These are phyloP conservation scores for Montipora efflorescens DNA, from an alignment of 64 coral and sea anemone genomes.

Conservation along the genomic window DNA sequence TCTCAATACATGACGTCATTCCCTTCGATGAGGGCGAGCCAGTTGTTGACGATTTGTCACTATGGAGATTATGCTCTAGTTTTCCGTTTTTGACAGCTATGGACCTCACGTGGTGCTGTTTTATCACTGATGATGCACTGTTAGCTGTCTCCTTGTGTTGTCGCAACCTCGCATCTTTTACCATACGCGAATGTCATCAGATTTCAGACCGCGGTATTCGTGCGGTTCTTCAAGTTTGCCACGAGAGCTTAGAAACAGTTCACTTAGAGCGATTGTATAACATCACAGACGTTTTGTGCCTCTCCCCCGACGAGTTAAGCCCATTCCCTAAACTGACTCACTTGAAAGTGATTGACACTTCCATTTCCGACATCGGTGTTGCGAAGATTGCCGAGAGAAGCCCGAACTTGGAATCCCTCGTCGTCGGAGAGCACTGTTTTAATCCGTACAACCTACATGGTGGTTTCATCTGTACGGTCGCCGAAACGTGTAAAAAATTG, in stretches of 20 bases:
- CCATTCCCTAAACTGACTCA: constrained; percentile 48
- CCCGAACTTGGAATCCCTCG: constrained; percentile 59
- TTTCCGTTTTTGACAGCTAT: constrained; percentile 72
- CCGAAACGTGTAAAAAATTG: constrained; percentile 64
- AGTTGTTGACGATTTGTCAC: constrained; percentile 64
- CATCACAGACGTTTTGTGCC: constrained; percentile 55
- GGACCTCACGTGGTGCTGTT: constrained; percentile 87
- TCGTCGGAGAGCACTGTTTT: constrained; percentile 74
- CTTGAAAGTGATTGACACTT: constrained; percentile 75
- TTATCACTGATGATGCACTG: constrained; percentile 81
- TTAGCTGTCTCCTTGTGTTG: constrained; percentile 64
- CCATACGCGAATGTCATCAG: constrained; percentile 77
- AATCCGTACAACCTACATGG: constrained; percentile 77
- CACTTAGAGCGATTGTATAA: constrained; percentile 75
- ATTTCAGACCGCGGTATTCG: constrained; percentile 80
- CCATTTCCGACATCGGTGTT: constrained; percentile 74
- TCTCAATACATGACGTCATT: constrained; percentile 80
- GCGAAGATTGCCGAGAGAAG: constrained; percentile 67
- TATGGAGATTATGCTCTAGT: constrained; percentile 61
- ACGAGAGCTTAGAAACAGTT: constrained; percentile 24
- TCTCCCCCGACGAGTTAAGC: constrained; percentile 22
- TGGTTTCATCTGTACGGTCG: constrained; percentile 54
- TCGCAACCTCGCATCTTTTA: constrained; percentile 44
- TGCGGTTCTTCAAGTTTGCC: constrained; percentile 61
- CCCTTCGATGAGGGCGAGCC: constrained; percentile 84